A percentile compares a stretch with the other conserved stretches of the same genome.
Evolutionary conservation across 2,888 invertebrate genomes (phyloP).

Genomic region (Rapana venosa): DNA sequence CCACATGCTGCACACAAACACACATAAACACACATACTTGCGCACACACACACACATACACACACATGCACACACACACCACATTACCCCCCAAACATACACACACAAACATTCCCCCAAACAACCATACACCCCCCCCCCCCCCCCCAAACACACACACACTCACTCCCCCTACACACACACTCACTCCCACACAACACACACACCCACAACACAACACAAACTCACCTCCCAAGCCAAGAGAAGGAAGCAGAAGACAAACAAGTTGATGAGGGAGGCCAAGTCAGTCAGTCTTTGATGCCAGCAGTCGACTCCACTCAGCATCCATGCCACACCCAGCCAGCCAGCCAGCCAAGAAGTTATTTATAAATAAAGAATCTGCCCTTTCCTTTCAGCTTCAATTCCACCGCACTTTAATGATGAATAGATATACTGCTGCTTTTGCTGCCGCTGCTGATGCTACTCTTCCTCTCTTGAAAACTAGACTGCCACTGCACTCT

Average conservation of each 20-base stretch:
- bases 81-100: neutral
- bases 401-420: too few relatives aligned
- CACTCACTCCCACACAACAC: neutral
- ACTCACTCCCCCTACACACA: neutral
- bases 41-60: neutral
- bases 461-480: too few relatives aligned
- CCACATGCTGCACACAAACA: neutral
- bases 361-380: too few relatives aligned
- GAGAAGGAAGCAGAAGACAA: neutral
- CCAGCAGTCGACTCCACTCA: neutral
- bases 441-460: too few relatives aligned
- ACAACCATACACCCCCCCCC: neutral
- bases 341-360: too few relatives aligned
- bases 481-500: too few relatives aligned
- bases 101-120: conserved; percentile 13
- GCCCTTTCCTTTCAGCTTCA: too few relatives aligned
- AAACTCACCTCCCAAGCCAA: conserved; percentile 3
- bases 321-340: conserved; percentile 20
- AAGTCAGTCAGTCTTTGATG: too few relatives aligned
- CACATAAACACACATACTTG: neutral
- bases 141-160: neutral
- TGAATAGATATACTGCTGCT: too few relatives aligned
- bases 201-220: neutral
- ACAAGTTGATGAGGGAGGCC: neutral
- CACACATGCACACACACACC: neutral